Evolutionary conservation across 2,888 invertebrate species (phyloP), one percentile per base, ranked within the genome.

Genomic region (Zaprionus bogoriensis): DNA sequence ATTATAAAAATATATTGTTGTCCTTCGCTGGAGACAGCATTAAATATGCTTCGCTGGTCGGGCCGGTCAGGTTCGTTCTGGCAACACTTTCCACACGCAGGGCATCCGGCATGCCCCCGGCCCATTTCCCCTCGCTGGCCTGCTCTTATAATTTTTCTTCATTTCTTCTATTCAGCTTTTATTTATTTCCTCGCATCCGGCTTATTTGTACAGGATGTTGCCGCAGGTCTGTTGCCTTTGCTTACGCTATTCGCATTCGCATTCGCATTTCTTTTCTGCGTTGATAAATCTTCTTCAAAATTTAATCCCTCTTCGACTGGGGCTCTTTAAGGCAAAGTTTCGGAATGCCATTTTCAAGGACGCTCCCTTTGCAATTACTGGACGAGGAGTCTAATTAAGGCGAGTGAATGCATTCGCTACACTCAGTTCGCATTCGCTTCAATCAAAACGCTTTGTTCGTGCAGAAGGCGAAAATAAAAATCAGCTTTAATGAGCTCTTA

Each of bases 171-270:
- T 71, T 76, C 65, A 53, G 71, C 54, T 58, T 65, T 64, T 76
- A 82, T 79, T 85, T 68, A 71, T 80, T 36, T 59, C 60, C 71
- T 65, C 36, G 64, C 64, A 77, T 80, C 79, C 86, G 81, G 67
- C 50, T 77, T 57, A 70, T 77, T 80, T 86, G 59, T 46, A 58
- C 70, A 67, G 86, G 69, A 80, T 74, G 86, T 76, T 77, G 59
- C 63, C 63, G 54, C 45, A 42, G 74, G 60, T 48, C 67, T 60
- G 27, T 41, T 67, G 52, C 45, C 50, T 59, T 59, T 69, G 44
- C 30, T 52, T n/a, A n/a, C 19, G 5, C 32, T 14, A 12, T 12
- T 5, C 30, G 10, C 4, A 30, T 36, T 36, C 7, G n/a, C n/a
- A n/a, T n/a, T n/a, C n/a, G n/a, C n/a, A n/a, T n/a, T n/a, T n/a